These are phyloP conservation scores for Synanceia verrucosa DNA, from an alignment of 2,797 vertebrate species.

Conservation along the genomic window DNA sequence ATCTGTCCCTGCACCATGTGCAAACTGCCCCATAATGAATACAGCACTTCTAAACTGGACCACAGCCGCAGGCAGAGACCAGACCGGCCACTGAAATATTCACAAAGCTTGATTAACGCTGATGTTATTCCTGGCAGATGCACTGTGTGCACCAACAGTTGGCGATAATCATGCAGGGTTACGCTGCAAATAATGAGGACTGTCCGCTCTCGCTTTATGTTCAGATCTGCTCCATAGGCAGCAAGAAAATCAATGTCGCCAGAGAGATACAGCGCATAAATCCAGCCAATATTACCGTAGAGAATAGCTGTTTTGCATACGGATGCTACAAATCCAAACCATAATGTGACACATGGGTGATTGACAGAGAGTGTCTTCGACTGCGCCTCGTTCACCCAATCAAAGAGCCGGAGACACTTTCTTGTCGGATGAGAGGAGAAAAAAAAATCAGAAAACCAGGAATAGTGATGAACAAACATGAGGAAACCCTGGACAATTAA, in stretches of 20 bases:
- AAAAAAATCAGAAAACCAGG: neutral
- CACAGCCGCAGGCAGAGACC: conserved; percentile 60
- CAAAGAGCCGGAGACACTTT: conserved; percentile 1
- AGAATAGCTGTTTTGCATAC: neutral
- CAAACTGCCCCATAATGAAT: conserved; percentile 71
- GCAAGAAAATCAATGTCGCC: neutral
- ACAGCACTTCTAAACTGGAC: conserved; percentile 67
- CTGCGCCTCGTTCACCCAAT: conserved; percentile 23
- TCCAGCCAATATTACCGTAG: neutral
- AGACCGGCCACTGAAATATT: conserved; percentile 78
- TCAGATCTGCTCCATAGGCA: conserved; percentile 20
- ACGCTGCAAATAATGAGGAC: conserved; percentile 32
- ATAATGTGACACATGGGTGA: conserved; percentile 27
- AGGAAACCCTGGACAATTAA: neutral
- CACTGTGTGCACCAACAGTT: conserved; percentile 42
- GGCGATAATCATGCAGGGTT: conserved; percentile 43
- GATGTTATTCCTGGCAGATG: conserved; percentile 66
- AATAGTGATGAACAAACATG: neutral
- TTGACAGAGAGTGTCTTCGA: conserved; percentile 37
- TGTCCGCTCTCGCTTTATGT: conserved; percentile 9
- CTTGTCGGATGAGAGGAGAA: neutral
- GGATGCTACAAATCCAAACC: conserved; percentile 1
- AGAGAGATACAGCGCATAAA: neutral
- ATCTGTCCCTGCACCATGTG: conserved; percentile 60
- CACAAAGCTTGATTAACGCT: conserved; percentile 70